Evolutionary conservation across 1,140 invertebrate genomes (phyloP), one percentile per base, ranked within the genome.

Genomic region (Copidosoma floridanum): DNA sequence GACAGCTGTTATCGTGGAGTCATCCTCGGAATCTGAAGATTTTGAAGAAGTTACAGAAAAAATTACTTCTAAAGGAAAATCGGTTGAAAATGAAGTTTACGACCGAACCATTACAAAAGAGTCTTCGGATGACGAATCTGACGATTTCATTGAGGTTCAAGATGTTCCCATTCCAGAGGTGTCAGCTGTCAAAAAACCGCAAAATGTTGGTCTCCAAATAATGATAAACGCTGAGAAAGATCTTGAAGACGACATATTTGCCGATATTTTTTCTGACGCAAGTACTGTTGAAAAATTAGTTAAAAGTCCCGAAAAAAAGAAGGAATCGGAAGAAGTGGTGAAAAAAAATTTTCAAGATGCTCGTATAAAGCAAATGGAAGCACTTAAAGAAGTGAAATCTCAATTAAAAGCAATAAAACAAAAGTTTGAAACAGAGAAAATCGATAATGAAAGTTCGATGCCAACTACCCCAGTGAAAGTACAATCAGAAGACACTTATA

Each of bases 181-280:
- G 3, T 7, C 44, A 21, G 18, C 48, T 1, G 52, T 27, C 14
- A 32, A 21, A 10, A 47, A 27, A 44, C 10, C 10, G 23, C 46
- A 51, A 10, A 54, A 41, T 29, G 26, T 65, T 44, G 44, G 35
- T 52, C 65, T 79, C 18, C 61, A 77, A 66, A 75, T 80, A 50
- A 66, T 58, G 16, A 64, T 80, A 11, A 72, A 71, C 52, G 58
- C 65, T 0, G 57, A 73, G 55, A 52, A 73, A 57, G 70, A 72
- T 40, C 58, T 75, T 59, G 74, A 85, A 37, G 84, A 89, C 70
- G 88, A 90, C 80, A 79, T 90, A 40, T 90, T 90, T 82, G 84
- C 74, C 0, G 75, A 77, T 46, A 40, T 77, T 48, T 77, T 76
- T 52, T 32, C 3, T 18, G 32, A 55, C 41, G 20, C n/a, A 32